Percentiles rank a stretch among this genome's conserved stretches.
phyloP scores from a whole-genome alignment of 2,888 invertebrate species.

The Sympetrum striolatum region DNA sequence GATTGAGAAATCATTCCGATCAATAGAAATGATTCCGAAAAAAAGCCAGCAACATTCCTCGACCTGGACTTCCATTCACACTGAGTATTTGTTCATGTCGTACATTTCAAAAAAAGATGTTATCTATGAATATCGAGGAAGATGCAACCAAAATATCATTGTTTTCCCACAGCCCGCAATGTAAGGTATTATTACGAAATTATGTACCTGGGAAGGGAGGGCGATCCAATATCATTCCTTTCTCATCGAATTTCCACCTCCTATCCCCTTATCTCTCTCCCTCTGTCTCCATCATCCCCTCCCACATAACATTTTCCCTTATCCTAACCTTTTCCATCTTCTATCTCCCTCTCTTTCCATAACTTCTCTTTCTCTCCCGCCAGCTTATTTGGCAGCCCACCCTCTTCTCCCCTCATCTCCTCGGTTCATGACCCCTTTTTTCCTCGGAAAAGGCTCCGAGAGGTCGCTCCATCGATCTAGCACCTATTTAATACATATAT shows the following conservation, averaged over 20 bases:
- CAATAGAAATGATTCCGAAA: too few species aligned
- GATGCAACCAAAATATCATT: too few species aligned
- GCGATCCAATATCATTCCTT: too few species aligned
- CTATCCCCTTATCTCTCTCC: neutral
- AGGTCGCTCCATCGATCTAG: neutral
- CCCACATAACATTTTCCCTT: neutral
- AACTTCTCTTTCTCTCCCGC: neutral
- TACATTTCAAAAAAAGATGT: too few species aligned
- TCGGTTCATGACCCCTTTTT: conserved; percentile 13
- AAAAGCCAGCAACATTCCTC: too few species aligned
- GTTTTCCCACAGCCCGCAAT: too few species aligned
- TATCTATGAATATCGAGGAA: too few species aligned
- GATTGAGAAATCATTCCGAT: too few species aligned
- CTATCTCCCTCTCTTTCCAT: neutral
- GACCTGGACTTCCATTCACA: too few species aligned
- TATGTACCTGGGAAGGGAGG: too few species aligned
- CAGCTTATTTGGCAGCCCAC: neutral
- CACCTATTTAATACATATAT: neutral
- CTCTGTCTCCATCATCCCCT: neutral
- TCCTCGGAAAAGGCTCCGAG: neutral
- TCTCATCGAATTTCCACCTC: neutral
- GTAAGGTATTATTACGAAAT: too few species aligned
- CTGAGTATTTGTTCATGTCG: too few species aligned
- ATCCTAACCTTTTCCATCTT: neutral
- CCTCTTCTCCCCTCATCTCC: neutral